Conservation (phyloP, 2,797 vertebrate species). For the Gymnocypris eckloni region DNA sequence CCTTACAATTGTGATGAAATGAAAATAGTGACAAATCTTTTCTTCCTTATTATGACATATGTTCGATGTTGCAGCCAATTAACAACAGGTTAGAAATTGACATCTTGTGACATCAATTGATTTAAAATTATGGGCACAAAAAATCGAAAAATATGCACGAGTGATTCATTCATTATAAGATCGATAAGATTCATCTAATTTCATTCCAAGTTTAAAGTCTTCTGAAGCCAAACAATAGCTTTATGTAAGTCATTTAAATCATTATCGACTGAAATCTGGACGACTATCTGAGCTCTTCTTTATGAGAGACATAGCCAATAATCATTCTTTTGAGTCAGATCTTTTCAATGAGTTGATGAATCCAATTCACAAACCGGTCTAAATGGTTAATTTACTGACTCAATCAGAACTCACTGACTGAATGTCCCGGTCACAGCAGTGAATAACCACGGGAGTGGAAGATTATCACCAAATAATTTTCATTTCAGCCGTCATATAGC, state of each 20-base stretch:
- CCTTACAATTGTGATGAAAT: background rate
- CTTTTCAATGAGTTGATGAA: background rate
- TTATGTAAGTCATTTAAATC: background rate
- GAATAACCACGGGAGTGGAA: conserved; percentile 7
- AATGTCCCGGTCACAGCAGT: background rate
- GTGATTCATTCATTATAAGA: background rate
- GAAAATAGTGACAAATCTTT: too few relatives aligned
- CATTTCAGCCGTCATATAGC: background rate
- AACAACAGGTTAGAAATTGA: background rate
- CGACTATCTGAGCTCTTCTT: background rate
- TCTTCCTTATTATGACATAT: background rate
- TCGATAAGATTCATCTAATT: background rate
- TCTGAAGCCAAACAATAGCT: background rate
- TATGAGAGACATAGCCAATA: background rate
- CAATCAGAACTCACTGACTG: background rate
- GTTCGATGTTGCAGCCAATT: background rate
- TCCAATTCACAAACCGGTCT: background rate
- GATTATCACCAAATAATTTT: background rate
- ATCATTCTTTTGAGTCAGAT: background rate
- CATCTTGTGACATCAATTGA: background rate
- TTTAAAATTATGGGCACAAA: background rate
- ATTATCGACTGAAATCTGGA: background rate
- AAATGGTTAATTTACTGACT: background rate
- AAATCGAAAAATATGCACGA: background rate
- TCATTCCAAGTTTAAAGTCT: background rate